phyloP scores from a whole-genome alignment of 2,888 invertebrate genomes.

The Nasonovia ribisnigri region DNA sequence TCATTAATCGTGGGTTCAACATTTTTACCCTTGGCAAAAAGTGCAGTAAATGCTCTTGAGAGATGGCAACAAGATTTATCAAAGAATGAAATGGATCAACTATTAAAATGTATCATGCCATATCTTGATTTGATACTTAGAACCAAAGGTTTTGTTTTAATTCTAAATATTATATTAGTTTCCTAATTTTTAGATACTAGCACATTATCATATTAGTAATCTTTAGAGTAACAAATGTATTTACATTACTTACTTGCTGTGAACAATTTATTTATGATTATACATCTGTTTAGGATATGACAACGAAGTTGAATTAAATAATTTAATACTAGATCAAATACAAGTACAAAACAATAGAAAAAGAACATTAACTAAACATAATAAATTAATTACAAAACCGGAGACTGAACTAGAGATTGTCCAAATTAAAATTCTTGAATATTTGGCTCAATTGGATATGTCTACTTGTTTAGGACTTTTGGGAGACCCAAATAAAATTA shows the following conservation, averaged over 20 bases:
- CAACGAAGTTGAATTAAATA: constrained; percentile 37
- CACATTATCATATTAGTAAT: not conserved
- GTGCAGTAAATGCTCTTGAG: constrained; percentile 20
- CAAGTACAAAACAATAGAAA: constrained; percentile 15
- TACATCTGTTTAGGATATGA: constrained; percentile 35
- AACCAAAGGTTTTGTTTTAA: constrained; percentile 38
- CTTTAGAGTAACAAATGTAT: not conserved
- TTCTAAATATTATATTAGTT: not conserved
- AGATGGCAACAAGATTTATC: constrained; percentile 44
- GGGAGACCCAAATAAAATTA: not conserved
- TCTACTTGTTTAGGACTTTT: constrained; percentile 40
- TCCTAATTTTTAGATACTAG: not conserved
- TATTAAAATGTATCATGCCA: constrained; percentile 49
- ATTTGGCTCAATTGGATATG: constrained; percentile 36
- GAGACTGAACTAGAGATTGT: constrained; percentile 51
- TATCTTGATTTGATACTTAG: constrained; percentile 46
- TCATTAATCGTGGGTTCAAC: constrained; percentile 35
- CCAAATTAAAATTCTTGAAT: constrained; percentile 41
- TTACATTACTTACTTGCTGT: not conserved
- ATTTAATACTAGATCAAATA: constrained; percentile 32
- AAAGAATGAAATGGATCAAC: constrained; percentile 48
- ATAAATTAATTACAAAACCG: constrained; percentile 43
- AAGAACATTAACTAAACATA: constrained; percentile 23
- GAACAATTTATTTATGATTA: not conserved
- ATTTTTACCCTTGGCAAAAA: constrained; percentile 40